Percentiles rank a stretch among this genome's conserved stretches.
These are phyloP conservation scores for Oryzias celebensis DNA, from an alignment of 2,113 vertebrate species.

Conservation along the genomic window DNA sequence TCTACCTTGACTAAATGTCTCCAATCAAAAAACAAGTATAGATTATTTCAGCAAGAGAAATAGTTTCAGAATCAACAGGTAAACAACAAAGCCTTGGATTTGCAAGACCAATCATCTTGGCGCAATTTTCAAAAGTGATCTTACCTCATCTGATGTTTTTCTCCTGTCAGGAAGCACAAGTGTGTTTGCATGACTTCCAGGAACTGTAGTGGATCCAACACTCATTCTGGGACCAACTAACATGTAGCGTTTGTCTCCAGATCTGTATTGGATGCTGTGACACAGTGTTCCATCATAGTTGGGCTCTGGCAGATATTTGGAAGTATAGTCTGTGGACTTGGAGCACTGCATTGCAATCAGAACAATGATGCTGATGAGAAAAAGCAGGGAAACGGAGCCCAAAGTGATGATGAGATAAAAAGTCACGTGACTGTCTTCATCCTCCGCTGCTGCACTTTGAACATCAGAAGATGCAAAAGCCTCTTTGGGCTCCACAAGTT, in stretches of 20 bases:
- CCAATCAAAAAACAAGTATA: too few relatives aligned
- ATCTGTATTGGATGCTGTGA: constrained; percentile 69
- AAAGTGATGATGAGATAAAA: constrained; percentile 67
- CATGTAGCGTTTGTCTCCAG: constrained; percentile 69
- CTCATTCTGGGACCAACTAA: constrained; percentile 70
- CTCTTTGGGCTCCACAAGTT: constrained; percentile 5
- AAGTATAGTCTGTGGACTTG: constrained; percentile 37
- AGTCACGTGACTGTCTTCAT: constrained; percentile 44
- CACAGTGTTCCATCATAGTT: constrained; percentile 64
- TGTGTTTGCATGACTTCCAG: constrained; percentile 65
- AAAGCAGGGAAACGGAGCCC: constrained; percentile 55
- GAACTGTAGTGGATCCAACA: constrained; percentile 60
- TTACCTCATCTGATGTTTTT: constrained; percentile 44
- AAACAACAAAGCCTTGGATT: too few relatives aligned
- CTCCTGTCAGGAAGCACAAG: constrained; percentile 54
- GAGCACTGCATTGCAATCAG: constrained; percentile 64
- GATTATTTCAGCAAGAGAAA: too few relatives aligned
- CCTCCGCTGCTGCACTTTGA: constrained; percentile 1
- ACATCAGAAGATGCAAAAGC: constrained; percentile 17
- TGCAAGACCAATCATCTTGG: too few relatives aligned
- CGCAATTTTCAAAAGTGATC: neutral
- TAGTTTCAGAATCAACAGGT: too few relatives aligned
- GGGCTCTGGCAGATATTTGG: constrained; percentile 46
- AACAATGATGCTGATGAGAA: constrained; percentile 63
- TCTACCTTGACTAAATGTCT: too few relatives aligned